Percentiles rank a stretch among this genome's conserved stretches.
Evolutionary conservation across 2,797 vertebrate genomes (phyloP).

Genomic region (Rallus crepitans): DNA sequence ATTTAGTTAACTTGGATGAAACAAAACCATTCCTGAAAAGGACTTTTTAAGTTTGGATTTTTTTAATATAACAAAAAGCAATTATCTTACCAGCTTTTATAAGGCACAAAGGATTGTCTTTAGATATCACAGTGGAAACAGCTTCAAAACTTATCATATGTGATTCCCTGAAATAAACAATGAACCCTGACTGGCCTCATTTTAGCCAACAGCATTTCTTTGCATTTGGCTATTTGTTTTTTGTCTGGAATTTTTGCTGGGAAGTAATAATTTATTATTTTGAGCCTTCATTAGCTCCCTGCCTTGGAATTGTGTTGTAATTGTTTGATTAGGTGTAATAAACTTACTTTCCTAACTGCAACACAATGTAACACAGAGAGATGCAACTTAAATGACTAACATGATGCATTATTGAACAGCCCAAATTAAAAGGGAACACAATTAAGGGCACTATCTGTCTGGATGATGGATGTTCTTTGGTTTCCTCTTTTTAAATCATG

Average conservation of each 20-base stretch:
- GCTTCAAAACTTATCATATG: not conserved
- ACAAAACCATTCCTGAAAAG: not conserved
- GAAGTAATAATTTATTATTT: slow-evolving; percentile 26
- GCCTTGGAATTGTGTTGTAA: not conserved
- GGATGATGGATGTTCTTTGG: slow-evolving; percentile 37
- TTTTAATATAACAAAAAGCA: not conserved
- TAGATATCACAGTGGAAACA: not conserved
- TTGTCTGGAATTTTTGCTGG: not conserved
- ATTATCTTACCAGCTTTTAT: not conserved
- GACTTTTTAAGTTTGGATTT: fast-evolving
- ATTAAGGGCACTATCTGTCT: slow-evolving; percentile 44
- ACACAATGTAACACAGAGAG: not conserved
- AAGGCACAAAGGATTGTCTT: not conserved
- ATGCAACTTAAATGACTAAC: slow-evolving; percentile 50
- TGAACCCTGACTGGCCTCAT: not conserved
- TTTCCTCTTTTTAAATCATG: slow-evolving; percentile 45
- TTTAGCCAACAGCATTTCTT: not conserved
- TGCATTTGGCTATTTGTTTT: not conserved
- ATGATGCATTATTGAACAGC: slow-evolving; percentile 50
- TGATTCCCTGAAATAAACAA: not conserved
- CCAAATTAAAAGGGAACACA: slow-evolving; percentile 54
- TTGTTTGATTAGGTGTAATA: slow-evolving; percentile 60
- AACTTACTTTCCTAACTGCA: slow-evolving; percentile 31
- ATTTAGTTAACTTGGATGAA: not conserved
- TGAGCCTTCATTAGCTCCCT: not conserved